A percentile compares a stretch with the other conserved stretches of the same genome.
These are phyloP conservation scores for Cheirogaleus medius DNA, from an alignment of 2,113 vertebrate genomes.

Conservation along the genomic window DNA sequence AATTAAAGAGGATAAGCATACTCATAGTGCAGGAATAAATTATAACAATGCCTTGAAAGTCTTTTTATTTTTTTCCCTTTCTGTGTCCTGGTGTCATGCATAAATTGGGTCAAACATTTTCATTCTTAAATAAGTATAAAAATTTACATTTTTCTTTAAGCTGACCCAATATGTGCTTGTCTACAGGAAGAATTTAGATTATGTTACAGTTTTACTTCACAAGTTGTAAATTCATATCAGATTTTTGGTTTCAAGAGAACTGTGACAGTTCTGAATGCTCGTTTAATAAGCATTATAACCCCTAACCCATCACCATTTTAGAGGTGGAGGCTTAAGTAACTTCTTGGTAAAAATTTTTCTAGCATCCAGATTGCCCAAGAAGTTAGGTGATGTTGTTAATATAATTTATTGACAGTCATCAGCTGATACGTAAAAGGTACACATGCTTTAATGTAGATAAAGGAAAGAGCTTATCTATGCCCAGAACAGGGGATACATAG, in stretches of 20 bases:
- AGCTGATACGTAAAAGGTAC: background rate
- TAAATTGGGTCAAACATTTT: background rate
- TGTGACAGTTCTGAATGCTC: background rate
- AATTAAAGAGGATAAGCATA: background rate
- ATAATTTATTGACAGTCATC: background rate
- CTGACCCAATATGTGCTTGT: background rate
- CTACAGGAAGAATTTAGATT: constrained; percentile 9
- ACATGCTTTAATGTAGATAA: constrained; percentile 22
- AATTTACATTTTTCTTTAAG: constrained; percentile 4
- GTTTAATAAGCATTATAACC: background rate
- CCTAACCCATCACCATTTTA: background rate
- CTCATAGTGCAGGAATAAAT: background rate
- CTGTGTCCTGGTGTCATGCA: background rate
- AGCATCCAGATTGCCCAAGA: background rate
- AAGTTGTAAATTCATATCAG: background rate
- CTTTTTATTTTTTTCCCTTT: background rate
- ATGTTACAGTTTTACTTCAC: background rate
- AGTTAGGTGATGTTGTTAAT: background rate
- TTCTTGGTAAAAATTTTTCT: background rate
- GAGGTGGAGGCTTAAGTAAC: background rate
- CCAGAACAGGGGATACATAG: background rate
- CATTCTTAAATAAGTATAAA: background rate
- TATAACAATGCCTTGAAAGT: background rate
- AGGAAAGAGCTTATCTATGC: background rate
- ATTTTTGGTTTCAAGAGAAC: background rate